These are phyloP conservation scores for Kryphioiulus occultus DNA, from an alignment of 2,888 invertebrate genomes.

Conservation along the genomic window DNA sequence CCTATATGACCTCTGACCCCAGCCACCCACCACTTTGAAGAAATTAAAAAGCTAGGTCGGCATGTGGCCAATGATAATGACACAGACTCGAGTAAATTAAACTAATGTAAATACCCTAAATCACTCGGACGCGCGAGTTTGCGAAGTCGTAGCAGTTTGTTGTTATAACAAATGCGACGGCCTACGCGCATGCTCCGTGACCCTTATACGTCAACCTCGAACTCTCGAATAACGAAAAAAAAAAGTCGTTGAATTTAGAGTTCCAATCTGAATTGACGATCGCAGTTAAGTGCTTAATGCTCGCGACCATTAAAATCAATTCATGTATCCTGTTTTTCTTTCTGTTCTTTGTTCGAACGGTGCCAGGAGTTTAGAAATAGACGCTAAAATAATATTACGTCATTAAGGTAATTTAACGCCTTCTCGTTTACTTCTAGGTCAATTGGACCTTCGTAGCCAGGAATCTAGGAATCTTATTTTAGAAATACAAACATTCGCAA, in stretches of 20 bases:
- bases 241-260: background rate
- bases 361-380: no score
- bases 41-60: background rate
- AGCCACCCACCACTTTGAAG: background rate
- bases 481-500: no score
- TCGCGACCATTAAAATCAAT: no score
- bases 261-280: background rate
- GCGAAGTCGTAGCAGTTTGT: background rate
- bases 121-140: background rate
- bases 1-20: background rate
- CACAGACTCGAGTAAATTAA: background rate
- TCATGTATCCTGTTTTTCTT: no score
- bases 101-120: background rate
- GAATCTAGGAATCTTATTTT: no score
- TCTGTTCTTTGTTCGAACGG: no score
- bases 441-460: no score
- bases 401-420: no score
- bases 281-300: background rate
- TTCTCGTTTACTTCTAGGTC: no score
- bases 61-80: background rate
- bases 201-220: background rate
- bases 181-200: background rate
- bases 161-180: background rate
- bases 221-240: background rate
- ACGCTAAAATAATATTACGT: no score